phyloP scores from a whole-genome alignment of 2,797 vertebrate genomes.

The Karalla daura region DNA sequence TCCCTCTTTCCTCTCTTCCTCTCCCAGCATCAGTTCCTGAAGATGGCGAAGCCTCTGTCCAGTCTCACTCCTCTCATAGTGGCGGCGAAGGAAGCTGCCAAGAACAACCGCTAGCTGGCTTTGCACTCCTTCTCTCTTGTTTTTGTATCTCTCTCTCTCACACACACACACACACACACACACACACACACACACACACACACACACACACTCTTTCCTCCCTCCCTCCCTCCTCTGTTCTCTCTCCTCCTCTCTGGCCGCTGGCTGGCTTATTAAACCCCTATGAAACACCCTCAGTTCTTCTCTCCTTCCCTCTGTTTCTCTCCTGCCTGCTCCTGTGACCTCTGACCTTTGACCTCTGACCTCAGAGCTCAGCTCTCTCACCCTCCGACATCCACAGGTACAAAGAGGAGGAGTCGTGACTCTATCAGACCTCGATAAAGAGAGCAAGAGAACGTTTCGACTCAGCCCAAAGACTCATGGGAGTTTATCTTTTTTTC shows the following conservation, averaged over 20 bases:
- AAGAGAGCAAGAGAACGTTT: slow-evolving; percentile 15
- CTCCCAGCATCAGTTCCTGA: slow-evolving; percentile 94
- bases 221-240: background rate
- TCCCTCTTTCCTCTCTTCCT: slow-evolving; percentile 1
- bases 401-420: background rate
- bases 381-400: slow-evolving; percentile 2
- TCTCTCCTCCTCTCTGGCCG: slow-evolving; percentile 4
- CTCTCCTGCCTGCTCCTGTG: slow-evolving; percentile 10
- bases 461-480: slow-evolving; percentile 61
- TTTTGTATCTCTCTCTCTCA: background rate
- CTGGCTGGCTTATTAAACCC: slow-evolving; percentile 6
- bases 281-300: background rate
- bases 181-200: background rate
- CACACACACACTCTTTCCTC: background rate
- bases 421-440: too few relatives aligned
- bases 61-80: slow-evolving; percentile 95
- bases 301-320: background rate
- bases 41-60: slow-evolving; percentile 95
- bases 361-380: background rate
- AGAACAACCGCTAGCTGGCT: slow-evolving; percentile 89
- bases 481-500: slow-evolving; percentile 35
- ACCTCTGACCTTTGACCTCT: slow-evolving; percentile 30
- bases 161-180: background rate
- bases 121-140: slow-evolving; percentile 12
- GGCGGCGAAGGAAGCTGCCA: slow-evolving; percentile 94